A percentile compares a stretch with the other conserved stretches of the same genome.
Evolutionary conservation across 2,797 vertebrate genomes (phyloP).

Genomic region (Huso huso): DNA sequence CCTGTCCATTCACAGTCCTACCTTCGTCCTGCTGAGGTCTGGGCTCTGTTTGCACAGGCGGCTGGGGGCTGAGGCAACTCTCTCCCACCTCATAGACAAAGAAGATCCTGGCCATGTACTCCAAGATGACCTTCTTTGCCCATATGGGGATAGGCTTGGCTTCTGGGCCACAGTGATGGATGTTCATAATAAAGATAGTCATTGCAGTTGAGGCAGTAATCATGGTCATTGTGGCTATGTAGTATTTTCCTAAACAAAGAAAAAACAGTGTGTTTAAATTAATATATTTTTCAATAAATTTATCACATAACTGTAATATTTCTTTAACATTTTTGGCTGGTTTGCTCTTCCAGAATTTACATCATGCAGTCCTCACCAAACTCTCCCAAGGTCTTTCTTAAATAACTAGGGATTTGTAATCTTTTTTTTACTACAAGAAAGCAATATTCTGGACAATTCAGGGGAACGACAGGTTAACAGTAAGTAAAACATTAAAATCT

Average conservation of each 20-base stretch:
- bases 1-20: conserved; percentile 30
- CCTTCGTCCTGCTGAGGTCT: conserved; percentile 21
- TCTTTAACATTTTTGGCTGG: no score
- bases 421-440: no score
- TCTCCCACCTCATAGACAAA: conserved; percentile 70
- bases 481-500: no score
- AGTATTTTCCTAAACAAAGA: conserved; percentile 74
- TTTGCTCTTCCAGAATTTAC: no score
- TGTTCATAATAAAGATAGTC: conserved; percentile 87
- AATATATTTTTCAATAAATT: no score
- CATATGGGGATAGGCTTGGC: conserved; percentile 70
- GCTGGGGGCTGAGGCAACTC: conserved; percentile 46
- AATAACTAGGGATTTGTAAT: no score
- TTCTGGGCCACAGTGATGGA: conserved; percentile 79
- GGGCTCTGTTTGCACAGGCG: conserved; percentile 11
- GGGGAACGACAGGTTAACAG: no score
- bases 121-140: conserved; percentile 65
- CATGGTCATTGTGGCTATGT: conserved; percentile 92
- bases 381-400: no score
- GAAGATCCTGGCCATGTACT: conserved; percentile 67
- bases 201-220: conserved; percentile 79
- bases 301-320: no score
- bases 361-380: no score
- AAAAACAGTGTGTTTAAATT: background rate
- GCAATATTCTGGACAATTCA: no score